A percentile compares a stretch with the other conserved stretches of the same genome.
Conservation (phyloP, 2,888 invertebrate species). For the Pristionchus mayeri region DNA sequence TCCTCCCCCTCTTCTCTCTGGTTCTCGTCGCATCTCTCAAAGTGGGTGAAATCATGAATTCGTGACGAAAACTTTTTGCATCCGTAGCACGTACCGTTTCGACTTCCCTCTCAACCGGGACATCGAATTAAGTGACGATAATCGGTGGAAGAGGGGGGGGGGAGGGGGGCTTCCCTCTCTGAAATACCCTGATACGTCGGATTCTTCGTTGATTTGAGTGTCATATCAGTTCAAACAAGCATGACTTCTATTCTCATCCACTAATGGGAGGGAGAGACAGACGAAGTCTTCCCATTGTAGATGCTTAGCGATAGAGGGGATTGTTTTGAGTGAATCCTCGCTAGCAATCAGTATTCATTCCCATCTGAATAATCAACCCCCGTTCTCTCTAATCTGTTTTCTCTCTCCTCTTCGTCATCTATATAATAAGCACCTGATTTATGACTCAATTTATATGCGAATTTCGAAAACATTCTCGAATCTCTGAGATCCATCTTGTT, state of each 20-base stretch:
- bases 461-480: not conserved
- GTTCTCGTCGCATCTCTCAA: not conserved
- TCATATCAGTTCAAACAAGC: conserved; percentile 9
- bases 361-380: no score
- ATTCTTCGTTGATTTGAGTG: no score
- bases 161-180: not conserved
- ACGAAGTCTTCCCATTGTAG: no score
- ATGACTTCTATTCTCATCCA: not conserved
- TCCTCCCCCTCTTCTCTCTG: not conserved
- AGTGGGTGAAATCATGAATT: not conserved
- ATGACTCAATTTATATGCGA: not conserved
- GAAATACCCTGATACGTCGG: not conserved
- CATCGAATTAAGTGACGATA: no score
- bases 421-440: not conserved
- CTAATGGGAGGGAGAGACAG: no score
- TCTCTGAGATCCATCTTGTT: no score
- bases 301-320: no score
- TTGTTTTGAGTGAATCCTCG: no score
- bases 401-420: not conserved
- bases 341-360: no score
- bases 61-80: not conserved
- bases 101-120: no score
- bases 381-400: not conserved
- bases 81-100: not conserved
- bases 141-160: no score